phyloP scores from a whole-genome alignment of 1,140 invertebrate species.

The Tribolium madens region DNA sequence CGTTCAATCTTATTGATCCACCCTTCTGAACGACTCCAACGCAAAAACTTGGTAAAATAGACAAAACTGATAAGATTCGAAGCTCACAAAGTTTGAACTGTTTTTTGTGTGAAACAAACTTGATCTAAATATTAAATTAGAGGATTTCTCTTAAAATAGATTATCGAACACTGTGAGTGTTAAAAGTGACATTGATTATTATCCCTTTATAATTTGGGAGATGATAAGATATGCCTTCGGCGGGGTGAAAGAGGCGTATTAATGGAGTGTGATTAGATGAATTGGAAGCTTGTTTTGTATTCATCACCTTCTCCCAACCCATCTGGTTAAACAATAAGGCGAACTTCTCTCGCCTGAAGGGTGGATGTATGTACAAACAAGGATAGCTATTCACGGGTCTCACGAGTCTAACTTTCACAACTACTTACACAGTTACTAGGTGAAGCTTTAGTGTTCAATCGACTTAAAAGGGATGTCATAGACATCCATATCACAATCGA shows the following conservation, averaged over 20 bases:
- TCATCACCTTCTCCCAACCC: constrained; percentile 6
- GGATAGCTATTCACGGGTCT: not conserved
- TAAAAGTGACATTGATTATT: not conserved
- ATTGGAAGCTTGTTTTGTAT: constrained; percentile 20
- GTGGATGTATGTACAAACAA: constrained; percentile 3
- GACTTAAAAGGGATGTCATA: not conserved
- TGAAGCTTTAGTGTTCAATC: not conserved
- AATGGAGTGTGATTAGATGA: not conserved
- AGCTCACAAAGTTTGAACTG: too few relatives aligned
- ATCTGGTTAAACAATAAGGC: constrained; percentile 22
- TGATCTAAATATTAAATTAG: too few relatives aligned
- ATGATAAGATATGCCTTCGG: not conserved
- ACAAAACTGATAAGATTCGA: not conserved
- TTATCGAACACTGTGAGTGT: too few relatives aligned
- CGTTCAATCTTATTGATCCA: not conserved
- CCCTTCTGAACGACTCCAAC: not conserved
- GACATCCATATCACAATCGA: not conserved
- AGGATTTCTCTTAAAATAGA: too few relatives aligned
- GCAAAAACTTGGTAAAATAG: not conserved
- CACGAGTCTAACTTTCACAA: not conserved
- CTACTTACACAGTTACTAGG: not conserved
- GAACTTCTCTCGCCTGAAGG: not conserved
- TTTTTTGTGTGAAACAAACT: too few relatives aligned
- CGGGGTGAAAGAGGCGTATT: not conserved
- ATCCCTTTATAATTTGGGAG: not conserved